Percentiles rank a stretch among this genome's conserved stretches.
These are phyloP conservation scores for Haliclona indistincta DNA, from an alignment of 37 sponge, comb jelly and placozoan genomes.

Conservation along the genomic window DNA sequence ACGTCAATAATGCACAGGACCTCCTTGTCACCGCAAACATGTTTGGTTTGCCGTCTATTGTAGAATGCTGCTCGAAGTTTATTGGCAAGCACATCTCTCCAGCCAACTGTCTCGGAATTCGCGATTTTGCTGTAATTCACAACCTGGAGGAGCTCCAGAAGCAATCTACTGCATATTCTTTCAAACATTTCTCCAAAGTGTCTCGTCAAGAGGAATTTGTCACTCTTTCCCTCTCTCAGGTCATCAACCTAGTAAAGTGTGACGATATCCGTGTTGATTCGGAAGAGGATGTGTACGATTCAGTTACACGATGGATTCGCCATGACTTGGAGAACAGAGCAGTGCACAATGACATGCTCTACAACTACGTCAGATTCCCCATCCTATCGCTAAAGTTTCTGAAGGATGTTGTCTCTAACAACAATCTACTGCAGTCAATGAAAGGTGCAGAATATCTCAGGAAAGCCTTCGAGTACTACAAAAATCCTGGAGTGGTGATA, in stretches of 20 bases:
- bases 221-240: conserved; percentile 26
- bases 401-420: conserved; percentile 21
- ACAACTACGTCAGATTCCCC: conserved; percentile 78
- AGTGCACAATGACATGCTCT: conserved; percentile 33
- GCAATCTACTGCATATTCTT: conserved; percentile 28
- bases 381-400: conserved; percentile 46
- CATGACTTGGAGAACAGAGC: conserved; percentile 36
- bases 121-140: conserved; percentile 47
- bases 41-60: conserved; percentile 48
- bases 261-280: conserved; percentile 60
- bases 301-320: conserved; percentile 74
- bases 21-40: conserved; percentile 59
- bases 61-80: conserved; percentile 42
- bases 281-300: conserved; percentile 80
- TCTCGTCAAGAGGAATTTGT: conserved; percentile 64
- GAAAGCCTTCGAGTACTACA: conserved; percentile 66
- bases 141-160: conserved; percentile 35
- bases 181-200: conserved; percentile 58
- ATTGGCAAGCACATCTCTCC: conserved; percentile 56
- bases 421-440: conserved; percentile 23
- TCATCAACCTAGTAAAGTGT: conserved; percentile 45
- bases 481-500: conserved; percentile 62
- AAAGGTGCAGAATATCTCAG: conserved; percentile 17
- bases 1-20: conserved; percentile 53
- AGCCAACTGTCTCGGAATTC: conserved; percentile 69